These are phyloP conservation scores for Protomyctophum bolini DNA, from an alignment of 2,113 vertebrate genomes.

Conservation along the genomic window DNA sequence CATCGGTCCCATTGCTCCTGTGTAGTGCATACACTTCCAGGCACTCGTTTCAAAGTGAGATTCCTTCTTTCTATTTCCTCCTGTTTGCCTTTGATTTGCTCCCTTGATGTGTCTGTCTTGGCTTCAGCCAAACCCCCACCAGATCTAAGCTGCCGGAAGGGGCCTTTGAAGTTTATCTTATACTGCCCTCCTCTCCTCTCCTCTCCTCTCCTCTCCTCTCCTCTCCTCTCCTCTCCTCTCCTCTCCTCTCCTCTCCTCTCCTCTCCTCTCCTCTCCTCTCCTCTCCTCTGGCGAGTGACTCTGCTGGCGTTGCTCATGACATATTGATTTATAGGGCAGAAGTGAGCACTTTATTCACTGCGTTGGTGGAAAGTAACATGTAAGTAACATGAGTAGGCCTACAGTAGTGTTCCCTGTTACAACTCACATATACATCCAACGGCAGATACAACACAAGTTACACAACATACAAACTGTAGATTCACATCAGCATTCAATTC, in stretches of 20 bases:
- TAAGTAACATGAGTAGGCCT: too few relatives aligned
- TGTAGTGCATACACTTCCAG: conserved; percentile 20
- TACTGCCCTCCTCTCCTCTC: background rate
- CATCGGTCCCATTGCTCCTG: conserved; percentile 7
- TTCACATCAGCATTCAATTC: too few relatives aligned
- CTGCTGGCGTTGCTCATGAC: too few relatives aligned
- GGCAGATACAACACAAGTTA: too few relatives aligned
- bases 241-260: conserved; percentile 1
- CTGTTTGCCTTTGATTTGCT: conserved; percentile 47
- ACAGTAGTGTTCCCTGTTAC: too few relatives aligned
- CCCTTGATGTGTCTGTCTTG: conserved; percentile 22
- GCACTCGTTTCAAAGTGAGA: conserved; percentile 39
- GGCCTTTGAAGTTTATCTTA: conserved; percentile 39
- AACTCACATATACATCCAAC: too few relatives aligned
- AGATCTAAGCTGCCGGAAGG: conserved; percentile 40
- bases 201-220: conserved; percentile 15
- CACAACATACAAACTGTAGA: too few relatives aligned
- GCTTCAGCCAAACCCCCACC: conserved; percentile 34
- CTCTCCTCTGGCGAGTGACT: background rate
- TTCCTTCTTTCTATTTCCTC: conserved; percentile 1
- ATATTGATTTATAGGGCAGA: too few relatives aligned
- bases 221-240: background rate
- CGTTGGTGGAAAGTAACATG: too few relatives aligned
- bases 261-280: background rate
- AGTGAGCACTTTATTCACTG: too few relatives aligned